phyloP scores from a whole-genome alignment of 2,113 vertebrate genomes.

The Ginglymostoma cirratum region DNA sequence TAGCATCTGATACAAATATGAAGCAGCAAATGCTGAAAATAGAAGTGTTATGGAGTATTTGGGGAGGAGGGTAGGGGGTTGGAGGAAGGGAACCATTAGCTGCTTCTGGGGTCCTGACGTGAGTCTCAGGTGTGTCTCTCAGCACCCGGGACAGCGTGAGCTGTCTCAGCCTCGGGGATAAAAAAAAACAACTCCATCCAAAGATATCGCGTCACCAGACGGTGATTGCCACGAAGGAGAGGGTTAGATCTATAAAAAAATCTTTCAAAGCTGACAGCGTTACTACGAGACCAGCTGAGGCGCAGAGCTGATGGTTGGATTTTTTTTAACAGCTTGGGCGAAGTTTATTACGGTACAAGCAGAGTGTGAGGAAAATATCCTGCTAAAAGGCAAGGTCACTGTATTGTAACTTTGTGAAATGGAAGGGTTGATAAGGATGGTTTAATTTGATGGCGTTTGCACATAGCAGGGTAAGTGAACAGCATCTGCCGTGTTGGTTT shows the following conservation, averaged over 20 bases:
- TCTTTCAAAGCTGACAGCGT: background rate
- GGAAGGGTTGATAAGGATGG: constrained; percentile 83
- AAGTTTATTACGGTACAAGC: background rate
- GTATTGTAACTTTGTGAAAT: constrained; percentile 85
- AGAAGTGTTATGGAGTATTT: constrained; percentile 48
- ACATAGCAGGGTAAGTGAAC: constrained; percentile 83
- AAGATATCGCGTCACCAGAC: constrained; percentile 49
- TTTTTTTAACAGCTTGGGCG: constrained; percentile 45
- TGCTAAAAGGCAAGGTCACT: background rate
- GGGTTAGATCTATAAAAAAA: background rate
- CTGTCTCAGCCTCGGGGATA: constrained; percentile 36
- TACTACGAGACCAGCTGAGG: constrained; percentile 42
- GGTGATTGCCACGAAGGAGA: background rate
- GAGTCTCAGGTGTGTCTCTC: constrained; percentile 62
- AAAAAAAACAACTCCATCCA: constrained; percentile 42
- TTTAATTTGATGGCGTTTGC: constrained; percentile 85
- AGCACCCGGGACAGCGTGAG: constrained; percentile 89
- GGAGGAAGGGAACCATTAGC: background rate
- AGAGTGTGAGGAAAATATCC: too few relatives aligned
- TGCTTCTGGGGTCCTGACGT: constrained; percentile 11
- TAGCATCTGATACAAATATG: constrained; percentile 65
- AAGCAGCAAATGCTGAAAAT: constrained; percentile 73
- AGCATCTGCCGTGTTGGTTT: constrained; percentile 46
- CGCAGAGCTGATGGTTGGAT: constrained; percentile 42
- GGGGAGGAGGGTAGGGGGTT: background rate